Base-by-base conservation (phyloP, 2,797 vertebrate genomes). In the Sebastes vulpes region DNA sequence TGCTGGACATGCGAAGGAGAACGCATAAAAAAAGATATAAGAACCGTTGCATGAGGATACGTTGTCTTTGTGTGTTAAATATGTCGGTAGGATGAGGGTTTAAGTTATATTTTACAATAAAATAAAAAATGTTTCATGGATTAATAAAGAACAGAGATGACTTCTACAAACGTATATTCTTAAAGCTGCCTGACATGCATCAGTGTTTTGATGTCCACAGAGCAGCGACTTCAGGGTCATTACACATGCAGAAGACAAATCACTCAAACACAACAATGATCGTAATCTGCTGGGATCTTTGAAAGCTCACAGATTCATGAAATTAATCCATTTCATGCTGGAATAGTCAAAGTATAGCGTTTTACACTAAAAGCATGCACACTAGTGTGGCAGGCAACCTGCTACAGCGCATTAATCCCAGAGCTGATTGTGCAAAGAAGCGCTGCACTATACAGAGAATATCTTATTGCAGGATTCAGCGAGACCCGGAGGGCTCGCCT, bases 351-450 rank as follows among this genome's bases (percentile, higher is more conserved):
- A 53, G 42, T 48, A 48, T 48, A 48, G 42, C 3, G 0, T 67
- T 70, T 70, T 60, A 28, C 38, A 78, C 23, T 35, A 31, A 67
- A 72, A 71, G 48, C 67, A 72, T 79, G 56, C 31, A 71, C 21
- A 48, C 20, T 42, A 21, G 12, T 50, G 52, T 2, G n/a, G 57
- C 54, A 73, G 60, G 53, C 70, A 72, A 77, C 73, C 71, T 46
- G 72, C 59, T 70, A 11, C 48, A 75, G 60, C 63, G 29, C 68
- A 77, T 56, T 76, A 89, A 86, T 80, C 60, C 74, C 68, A 60
- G 42, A 79, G 67, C 26, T 81, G 77, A 85, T 84, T 77, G 74
- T 70, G 75, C 65, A 84, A 74, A 82, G 77, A 82, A 31, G 66
- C 0, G 6, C 72, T n/a, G 26, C 42, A 60, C 60, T 72, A 65